Conservation (phyloP, 1,140 invertebrate species). For the Dendrolimus punctatus region DNA sequence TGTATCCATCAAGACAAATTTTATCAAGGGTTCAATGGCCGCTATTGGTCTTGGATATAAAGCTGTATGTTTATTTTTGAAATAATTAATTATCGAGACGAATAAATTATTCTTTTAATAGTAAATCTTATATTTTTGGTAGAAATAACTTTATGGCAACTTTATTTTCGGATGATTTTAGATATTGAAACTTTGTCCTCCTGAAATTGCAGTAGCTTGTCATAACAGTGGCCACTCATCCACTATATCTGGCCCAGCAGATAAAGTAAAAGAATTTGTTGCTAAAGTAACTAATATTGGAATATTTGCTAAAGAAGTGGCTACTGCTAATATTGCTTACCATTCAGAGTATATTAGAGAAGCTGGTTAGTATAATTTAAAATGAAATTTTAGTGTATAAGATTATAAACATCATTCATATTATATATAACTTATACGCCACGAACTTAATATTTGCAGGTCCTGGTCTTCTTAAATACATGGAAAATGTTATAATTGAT, state of each 20-base stretch:
- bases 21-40: conserved; percentile 16
- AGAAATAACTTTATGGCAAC: background rate
- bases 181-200: conserved; percentile 73
- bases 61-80: conserved; percentile 8
- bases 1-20: conserved; percentile 4
- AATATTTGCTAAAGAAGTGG: conserved; percentile 86
- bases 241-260: conserved; percentile 88
- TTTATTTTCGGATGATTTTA: conserved; percentile 19
- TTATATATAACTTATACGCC: background rate
- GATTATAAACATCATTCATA: background rate
- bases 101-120: background rate
- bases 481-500: conserved; percentile 77
- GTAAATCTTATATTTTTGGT: too few species aligned
- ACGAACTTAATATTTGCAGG: background rate
- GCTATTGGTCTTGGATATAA: conserved; percentile 19
- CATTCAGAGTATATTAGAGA: conserved; percentile 84
- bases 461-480: background rate
- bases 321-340: conserved; percentile 85
- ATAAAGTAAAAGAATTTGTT: conserved; percentile 78
- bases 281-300: conserved; percentile 76
- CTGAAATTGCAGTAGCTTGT: conserved; percentile 83
- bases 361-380: conserved; percentile 61
- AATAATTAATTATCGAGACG: background rate
- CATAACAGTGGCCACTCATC: conserved; percentile 87
- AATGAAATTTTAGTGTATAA: background rate